phyloP scores from a whole-genome alignment of 1,140 invertebrate species.

The Neodiprion virginianus region DNA sequence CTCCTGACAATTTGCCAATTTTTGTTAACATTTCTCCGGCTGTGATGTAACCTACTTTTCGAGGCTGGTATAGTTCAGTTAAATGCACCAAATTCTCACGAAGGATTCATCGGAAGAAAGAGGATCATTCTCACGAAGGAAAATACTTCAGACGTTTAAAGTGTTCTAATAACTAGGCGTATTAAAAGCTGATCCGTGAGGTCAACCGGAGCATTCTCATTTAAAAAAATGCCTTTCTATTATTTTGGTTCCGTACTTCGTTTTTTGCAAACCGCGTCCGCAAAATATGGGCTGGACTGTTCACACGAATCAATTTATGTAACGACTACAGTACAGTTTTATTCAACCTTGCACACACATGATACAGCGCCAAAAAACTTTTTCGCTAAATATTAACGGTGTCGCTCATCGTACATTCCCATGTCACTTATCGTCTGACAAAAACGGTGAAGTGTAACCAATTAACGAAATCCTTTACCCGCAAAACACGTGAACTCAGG shows the following conservation, averaged over 20 bases:
- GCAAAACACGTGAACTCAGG: not conserved
- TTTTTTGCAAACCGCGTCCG: too few relatives aligned
- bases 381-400: not conserved
- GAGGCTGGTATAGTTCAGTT: not conserved
- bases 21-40: constrained; percentile 17
- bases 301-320: not conserved
- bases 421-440: not conserved
- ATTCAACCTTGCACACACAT: not conserved
- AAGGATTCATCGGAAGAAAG: too few relatives aligned
- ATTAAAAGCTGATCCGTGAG: too few relatives aligned
- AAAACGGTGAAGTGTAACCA: not conserved
- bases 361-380: not conserved
- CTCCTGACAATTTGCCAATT: constrained; percentile 37
- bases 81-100: not conserved
- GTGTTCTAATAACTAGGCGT: too few relatives aligned
- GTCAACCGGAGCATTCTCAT: too few relatives aligned
- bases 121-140: too few relatives aligned
- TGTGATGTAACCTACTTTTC: constrained; percentile 28
- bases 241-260: too few relatives aligned
- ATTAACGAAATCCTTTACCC: not conserved
- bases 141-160: too few relatives aligned
- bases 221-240: too few relatives aligned
- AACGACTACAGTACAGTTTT: not conserved
- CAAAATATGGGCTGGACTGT: not conserved
- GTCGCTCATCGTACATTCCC: not conserved